Conservation (phyloP, 2,888 invertebrate genomes). For the Meteorus cinctellus region DNA sequence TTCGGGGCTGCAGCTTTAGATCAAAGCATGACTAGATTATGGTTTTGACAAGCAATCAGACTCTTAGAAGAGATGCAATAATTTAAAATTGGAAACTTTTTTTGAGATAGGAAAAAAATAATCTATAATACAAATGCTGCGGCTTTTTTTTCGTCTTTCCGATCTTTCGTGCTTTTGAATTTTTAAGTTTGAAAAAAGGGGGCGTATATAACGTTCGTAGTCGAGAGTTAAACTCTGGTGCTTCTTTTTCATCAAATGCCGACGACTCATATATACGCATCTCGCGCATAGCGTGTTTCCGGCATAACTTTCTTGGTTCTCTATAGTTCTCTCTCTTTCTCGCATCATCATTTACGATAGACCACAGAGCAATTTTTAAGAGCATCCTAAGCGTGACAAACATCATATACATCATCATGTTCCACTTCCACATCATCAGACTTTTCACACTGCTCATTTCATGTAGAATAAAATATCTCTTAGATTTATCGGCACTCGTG, state of each 20-base stretch:
- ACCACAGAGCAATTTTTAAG: slow-evolving; percentile 52
- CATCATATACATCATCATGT: slow-evolving; percentile 54
- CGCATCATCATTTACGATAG: slow-evolving; percentile 10
- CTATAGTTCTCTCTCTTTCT: neutral
- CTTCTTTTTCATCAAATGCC: slow-evolving; percentile 3
- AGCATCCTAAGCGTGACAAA: slow-evolving; percentile 54
- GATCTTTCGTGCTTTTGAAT: neutral
- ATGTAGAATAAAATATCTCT: slow-evolving; percentile 44
- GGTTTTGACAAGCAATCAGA: too few relatives aligned
- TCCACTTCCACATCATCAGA: slow-evolving; percentile 47
- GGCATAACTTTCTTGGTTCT: slow-evolving; percentile 46
- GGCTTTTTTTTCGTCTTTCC: neutral
- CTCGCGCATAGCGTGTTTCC: slow-evolving; percentile 60
- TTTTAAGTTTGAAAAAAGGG: neutral
- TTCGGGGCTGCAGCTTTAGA: neutral
- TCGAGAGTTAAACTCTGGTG: neutral
- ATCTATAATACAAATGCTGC: neutral
- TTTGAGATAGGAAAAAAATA: neutral
- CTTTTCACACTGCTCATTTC: slow-evolving; percentile 42
- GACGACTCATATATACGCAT: slow-evolving; percentile 11
- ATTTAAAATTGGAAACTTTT: too few relatives aligned
- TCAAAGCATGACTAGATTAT: neutral
- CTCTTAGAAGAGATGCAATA: too few relatives aligned
- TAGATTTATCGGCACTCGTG: slow-evolving; percentile 2
- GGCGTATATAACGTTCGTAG: neutral